phyloP scores from a whole-genome alignment of 2,888 invertebrate species.

The Chloroclystis v-ata region DNA sequence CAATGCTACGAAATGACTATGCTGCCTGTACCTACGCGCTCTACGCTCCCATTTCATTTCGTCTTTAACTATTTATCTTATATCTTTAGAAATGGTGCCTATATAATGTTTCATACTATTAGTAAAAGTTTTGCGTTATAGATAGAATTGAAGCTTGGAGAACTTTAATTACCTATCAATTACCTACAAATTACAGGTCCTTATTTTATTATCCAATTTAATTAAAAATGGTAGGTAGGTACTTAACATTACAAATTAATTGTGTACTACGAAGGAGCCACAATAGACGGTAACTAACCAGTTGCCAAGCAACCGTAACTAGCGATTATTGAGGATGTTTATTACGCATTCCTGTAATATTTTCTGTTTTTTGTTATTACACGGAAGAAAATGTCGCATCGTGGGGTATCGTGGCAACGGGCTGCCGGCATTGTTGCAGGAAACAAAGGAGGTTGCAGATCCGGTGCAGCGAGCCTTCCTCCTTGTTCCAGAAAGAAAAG shows the following conservation, averaged over 20 bases:
- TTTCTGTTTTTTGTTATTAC: conserved; percentile 51
- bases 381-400: conserved; percentile 58
- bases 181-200: too few relatives aligned
- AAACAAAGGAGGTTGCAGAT: conserved; percentile 37
- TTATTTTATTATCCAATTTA: too few relatives aligned
- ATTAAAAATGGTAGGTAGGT: neutral
- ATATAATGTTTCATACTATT: too few relatives aligned
- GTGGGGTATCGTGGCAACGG: conserved; percentile 64
- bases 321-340: conserved; percentile 27
- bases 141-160: too few relatives aligned
- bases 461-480: conserved; percentile 10
- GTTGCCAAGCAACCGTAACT: conserved; percentile 52
- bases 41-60: too few relatives aligned
- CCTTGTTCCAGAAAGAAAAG: neutral
- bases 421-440: conserved; percentile 24
- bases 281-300: neutral
- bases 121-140: too few relatives aligned
- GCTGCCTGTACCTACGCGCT: neutral
- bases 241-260: too few relatives aligned
- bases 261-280: neutral
- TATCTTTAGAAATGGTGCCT: too few relatives aligned
- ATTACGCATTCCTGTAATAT: conserved; percentile 40
- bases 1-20: conserved; percentile 1
- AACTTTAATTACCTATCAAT: too few relatives aligned
- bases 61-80: too few relatives aligned